Percentiles rank a stretch among this genome's conserved stretches.
Conservation (phyloP, 2,888 invertebrate species). For the Apamea sordens region DNA sequence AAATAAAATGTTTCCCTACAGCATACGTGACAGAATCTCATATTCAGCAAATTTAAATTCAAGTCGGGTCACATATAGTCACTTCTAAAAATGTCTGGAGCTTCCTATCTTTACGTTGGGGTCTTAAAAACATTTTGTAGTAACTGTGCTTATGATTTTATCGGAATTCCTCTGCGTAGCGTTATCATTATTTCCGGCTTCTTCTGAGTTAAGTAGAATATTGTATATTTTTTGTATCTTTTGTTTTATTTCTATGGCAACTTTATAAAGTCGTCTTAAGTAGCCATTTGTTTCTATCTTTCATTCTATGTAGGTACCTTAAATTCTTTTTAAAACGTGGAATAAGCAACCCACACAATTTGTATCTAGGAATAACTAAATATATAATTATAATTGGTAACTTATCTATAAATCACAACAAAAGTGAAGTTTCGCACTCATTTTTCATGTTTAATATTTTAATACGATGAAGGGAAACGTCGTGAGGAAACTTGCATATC, state of each 20-base stretch:
- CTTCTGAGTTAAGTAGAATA: not conserved
- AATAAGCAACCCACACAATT: not conserved
- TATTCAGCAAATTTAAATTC: conserved; percentile 49
- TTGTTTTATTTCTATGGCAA: not conserved
- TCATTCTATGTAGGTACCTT: not conserved
- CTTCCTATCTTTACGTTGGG: conserved; percentile 19
- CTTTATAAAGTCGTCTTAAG: too few relatives aligned
- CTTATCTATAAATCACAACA: not conserved
- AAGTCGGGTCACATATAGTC: conserved; percentile 34
- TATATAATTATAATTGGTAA: not conserved
- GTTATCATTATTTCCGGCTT: conserved; percentile 29
- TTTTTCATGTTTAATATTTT: not conserved
- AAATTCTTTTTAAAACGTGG: not conserved
- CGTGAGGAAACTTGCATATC: too few relatives aligned
- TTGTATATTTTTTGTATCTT: not conserved
- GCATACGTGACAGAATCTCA: conserved; percentile 31
- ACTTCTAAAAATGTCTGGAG: conserved; percentile 37
- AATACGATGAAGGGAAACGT: not conserved
- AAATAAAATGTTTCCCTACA: conserved; percentile 28
- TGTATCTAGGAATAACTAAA: not conserved
- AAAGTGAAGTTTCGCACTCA: not conserved
- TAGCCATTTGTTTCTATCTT: not conserved
- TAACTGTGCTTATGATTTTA: conserved; percentile 31
- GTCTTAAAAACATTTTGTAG: conserved; percentile 24
- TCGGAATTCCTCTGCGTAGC: conserved; percentile 7